phyloP scores from a whole-genome alignment of 2,888 invertebrate genomes.

The Aleiodes testaceus region DNA sequence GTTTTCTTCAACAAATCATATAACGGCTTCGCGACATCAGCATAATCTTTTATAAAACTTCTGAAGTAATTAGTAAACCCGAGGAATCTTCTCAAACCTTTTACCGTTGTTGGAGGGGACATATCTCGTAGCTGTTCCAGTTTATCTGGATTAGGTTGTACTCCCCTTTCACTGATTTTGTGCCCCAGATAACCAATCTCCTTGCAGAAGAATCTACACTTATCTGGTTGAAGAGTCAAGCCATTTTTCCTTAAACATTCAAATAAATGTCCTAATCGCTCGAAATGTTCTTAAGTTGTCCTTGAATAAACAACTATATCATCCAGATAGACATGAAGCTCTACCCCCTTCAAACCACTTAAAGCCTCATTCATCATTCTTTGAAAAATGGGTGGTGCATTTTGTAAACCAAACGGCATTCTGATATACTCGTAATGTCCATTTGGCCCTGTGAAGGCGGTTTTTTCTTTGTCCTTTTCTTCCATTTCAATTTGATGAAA shows the following conservation, averaged over 20 bases:
- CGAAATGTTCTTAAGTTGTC: constrained; percentile 23
- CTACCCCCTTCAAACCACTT: background rate
- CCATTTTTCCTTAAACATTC: constrained; percentile 22
- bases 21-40: too few relatives aligned
- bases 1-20: too few relatives aligned
- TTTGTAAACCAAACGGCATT: constrained; percentile 34
- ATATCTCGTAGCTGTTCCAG: background rate
- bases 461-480: constrained; percentile 2
- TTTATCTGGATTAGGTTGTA: background rate
- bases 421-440: constrained; percentile 35
- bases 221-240: constrained; percentile 38
- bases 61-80: constrained; percentile 18
- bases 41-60: constrained; percentile 50
- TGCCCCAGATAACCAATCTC: background rate
- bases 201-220: background rate
- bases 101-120: background rate
- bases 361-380: background rate
- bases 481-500: constrained; percentile 36
- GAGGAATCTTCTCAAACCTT: background rate
- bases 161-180: background rate
- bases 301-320: background rate
- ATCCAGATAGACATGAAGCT: too few relatives aligned
- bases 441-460: constrained; percentile 31
- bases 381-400: constrained; percentile 34
- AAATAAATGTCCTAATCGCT: constrained; percentile 31